Evolutionary conservation across 2,797 vertebrate species (phyloP), one percentile per base, ranked within the genome.

Genomic region (Acestrorhynchus altus): DNA sequence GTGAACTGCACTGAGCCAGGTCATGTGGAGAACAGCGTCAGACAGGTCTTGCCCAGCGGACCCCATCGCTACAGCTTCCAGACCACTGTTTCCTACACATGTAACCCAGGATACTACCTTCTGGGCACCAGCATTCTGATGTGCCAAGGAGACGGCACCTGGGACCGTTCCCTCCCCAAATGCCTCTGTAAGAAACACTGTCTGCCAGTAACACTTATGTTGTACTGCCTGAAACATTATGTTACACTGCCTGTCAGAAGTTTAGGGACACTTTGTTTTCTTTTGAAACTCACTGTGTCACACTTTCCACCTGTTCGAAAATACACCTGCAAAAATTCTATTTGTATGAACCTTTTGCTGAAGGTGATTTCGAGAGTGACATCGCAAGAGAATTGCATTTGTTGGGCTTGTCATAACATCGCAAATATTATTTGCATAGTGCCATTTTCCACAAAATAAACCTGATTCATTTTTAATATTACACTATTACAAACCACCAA

Each of bases 1-100:
- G 94, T 98, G 86, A 99, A 99, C 91, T 99, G 98, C 88, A 96
- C 97, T 22, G 98, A 99, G 77, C 97, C 98, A 0, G 97, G 96
- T 44, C 96, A 98, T 81, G 94, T 97, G 79, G 97, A 98, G 42
- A 96, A 97, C 92, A 96, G 97, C 83, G 31, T 96, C 8, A 93
- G 96, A 18, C 95, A 98, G 87, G 91, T 98, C 64, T 91, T 96
- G 42, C 89, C 95, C 57, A 96, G 91, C 0, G 95, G 96, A 59
- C 95, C 94, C 0, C 95, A 98, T 89, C 93, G 95, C 78, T 98
- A 96, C 94, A 97, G 95, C 93, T 99, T 96, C 39, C 95, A 97
- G 90, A 97, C 96, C 52, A 88, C 94, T 0, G 96, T 98, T 84
- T 96, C 96, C 0, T 99, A 96, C 86, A 95, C 94, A 81, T 99